Conservation (phyloP, 2,113 vertebrate genomes). For the Centropristis striata region DNA sequence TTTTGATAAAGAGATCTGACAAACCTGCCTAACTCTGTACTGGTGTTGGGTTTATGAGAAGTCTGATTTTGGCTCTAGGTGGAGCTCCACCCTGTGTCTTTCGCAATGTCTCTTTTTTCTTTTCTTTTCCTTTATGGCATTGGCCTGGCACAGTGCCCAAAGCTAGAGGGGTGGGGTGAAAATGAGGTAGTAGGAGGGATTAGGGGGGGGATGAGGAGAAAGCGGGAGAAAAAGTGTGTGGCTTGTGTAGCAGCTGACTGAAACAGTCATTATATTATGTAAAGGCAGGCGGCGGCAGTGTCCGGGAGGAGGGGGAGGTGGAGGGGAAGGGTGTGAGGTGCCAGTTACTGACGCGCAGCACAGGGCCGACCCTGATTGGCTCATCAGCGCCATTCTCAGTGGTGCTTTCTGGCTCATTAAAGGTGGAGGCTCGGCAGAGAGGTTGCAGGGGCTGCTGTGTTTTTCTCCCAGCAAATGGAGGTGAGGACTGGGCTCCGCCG, state of each 20-base stretch:
- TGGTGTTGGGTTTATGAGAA: neutral
- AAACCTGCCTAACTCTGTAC: neutral
- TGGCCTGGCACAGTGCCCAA: constrained; percentile 74
- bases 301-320: constrained; percentile 27
- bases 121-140: constrained; percentile 72
- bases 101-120: constrained; percentile 40
- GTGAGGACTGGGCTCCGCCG: constrained; percentile 43
- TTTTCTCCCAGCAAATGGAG: constrained; percentile 73
- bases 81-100: constrained; percentile 8
- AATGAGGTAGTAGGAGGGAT: constrained; percentile 51
- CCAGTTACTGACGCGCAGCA: constrained; percentile 67
- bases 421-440: constrained; percentile 69
- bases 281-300: constrained; percentile 67
- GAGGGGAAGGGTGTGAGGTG: constrained; percentile 25
- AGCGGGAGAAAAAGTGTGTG: constrained; percentile 32
- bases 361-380: constrained; percentile 74
- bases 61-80: constrained; percentile 12
- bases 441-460: constrained; percentile 53
- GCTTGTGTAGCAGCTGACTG: constrained; percentile 74
- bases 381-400: constrained; percentile 70
- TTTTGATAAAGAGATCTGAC: neutral
- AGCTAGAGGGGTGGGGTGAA: constrained; percentile 63
- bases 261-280: constrained; percentile 82
- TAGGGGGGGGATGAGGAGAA: constrained; percentile 40
- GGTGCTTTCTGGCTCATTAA: constrained; percentile 66